These are phyloP conservation scores for Rhineura floridana DNA, from an alignment of 2,113 vertebrate genomes.

Conservation along the genomic window DNA sequence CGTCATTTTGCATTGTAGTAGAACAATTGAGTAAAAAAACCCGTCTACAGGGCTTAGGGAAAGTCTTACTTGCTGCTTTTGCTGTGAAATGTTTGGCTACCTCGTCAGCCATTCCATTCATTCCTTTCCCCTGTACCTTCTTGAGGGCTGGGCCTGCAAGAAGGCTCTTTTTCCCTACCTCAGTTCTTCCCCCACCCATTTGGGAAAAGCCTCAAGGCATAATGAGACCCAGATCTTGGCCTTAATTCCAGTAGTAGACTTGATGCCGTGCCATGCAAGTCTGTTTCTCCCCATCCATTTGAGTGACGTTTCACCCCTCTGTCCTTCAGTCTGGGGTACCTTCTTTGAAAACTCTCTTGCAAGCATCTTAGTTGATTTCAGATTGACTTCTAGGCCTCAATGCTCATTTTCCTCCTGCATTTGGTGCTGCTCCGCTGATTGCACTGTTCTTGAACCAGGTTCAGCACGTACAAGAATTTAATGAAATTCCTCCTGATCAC, in stretches of 20 bases:
- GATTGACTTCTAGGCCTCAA: neutral
- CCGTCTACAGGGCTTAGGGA: neutral
- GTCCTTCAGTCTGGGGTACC: neutral
- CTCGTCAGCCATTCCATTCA: neutral
- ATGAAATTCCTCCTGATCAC: constrained; percentile 13
- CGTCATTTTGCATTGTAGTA: no score
- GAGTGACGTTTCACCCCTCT: neutral
- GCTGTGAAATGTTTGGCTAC: neutral
- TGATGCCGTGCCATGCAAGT: neutral
- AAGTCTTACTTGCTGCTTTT: neutral
- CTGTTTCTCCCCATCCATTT: neutral
- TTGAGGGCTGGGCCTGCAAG: neutral
- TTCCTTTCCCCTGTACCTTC: no score
- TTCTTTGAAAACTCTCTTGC: neutral
- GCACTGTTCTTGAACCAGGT: neutral
- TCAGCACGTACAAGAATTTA: neutral
- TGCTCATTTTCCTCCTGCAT: neutral
- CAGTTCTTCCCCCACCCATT: neutral
- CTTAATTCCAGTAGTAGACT: neutral
- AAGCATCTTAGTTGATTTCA: neutral
- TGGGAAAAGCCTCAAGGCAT: neutral
- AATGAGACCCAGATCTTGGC: neutral
- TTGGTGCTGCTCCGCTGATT: neutral
- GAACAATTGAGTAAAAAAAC: neutral
- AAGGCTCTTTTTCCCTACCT: neutral